Evolutionary conservation across 1,140 invertebrate genomes (phyloP).

Genomic region (Brachionus calyciflorus): DNA sequence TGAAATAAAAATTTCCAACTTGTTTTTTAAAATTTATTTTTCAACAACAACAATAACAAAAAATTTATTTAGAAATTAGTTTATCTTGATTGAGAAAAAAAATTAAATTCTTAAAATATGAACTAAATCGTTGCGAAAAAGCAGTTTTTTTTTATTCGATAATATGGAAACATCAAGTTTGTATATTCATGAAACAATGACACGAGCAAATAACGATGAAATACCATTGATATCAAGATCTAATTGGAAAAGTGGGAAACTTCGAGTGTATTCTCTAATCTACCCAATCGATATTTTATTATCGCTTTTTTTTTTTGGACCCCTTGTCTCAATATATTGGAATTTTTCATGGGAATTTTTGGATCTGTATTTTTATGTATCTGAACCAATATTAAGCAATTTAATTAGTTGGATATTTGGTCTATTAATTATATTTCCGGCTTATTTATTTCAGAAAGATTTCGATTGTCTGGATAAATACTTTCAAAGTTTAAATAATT

Average conservation of each 20-base stretch:
- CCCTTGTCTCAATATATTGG: conserved; percentile 31
- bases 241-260: not conserved
- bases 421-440: not conserved
- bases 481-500: not conserved
- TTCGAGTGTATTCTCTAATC: not conserved
- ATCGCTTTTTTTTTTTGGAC: conserved; percentile 33
- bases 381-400: conserved; percentile 4
- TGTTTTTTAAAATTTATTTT: no score
- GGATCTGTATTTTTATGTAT: conserved; percentile 13
- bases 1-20: no score
- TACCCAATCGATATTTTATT: conserved; percentile 30
- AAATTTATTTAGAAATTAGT: no score
- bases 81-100: no score
- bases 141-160: not conserved
- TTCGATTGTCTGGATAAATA: not conserved
- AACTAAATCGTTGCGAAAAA: not conserved
- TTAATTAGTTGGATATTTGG: conserved; percentile 39
- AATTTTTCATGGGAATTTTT: conserved; percentile 34
- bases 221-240: not conserved
- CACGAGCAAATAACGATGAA: not conserved
- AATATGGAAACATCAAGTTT: conserved; percentile 8
- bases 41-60: no score
- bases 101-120: conserved; percentile 3
- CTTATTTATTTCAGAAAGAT: conserved; percentile 30
- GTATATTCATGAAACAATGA: not conserved